phyloP scores from a whole-genome alignment of 2,888 invertebrate genomes.

The Rhynchonema sp. region DNA sequence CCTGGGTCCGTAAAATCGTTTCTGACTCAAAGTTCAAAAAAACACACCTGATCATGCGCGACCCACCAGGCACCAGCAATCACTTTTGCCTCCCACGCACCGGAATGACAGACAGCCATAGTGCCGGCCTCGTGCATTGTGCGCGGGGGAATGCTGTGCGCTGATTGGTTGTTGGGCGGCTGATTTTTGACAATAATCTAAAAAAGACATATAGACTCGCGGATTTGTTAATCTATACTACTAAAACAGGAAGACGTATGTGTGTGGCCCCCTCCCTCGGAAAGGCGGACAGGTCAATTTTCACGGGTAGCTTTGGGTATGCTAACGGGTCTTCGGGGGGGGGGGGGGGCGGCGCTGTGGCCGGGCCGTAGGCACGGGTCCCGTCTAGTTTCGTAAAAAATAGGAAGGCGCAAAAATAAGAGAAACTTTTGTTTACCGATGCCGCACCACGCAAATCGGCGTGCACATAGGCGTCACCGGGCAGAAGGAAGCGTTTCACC shows the following conservation, averaged over 20 bases:
- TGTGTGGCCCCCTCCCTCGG: too few relatives aligned
- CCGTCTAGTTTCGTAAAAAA: conserved; percentile 7
- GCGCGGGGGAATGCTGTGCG: conserved; percentile 55
- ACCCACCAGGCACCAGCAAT: conserved; percentile 95
- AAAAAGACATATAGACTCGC: background rate
- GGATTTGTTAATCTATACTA: too few relatives aligned
- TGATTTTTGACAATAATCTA: background rate
- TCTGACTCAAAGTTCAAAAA: too few relatives aligned
- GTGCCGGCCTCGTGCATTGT: conserved; percentile 86
- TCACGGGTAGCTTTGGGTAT: too few relatives aligned
- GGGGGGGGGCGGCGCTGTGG: too few relatives aligned
- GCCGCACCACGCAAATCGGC: conserved; percentile 81
- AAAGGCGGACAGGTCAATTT: too few relatives aligned
- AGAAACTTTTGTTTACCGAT: conserved; percentile 57
- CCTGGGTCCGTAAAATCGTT: too few relatives aligned
- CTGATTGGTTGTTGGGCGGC: background rate
- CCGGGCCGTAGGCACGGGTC: too few relatives aligned
- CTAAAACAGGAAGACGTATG: too few relatives aligned
- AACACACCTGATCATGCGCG: conserved; percentile 50
- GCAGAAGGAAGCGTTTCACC: conserved; percentile 48
- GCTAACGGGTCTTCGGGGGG: too few relatives aligned
- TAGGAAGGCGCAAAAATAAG: background rate
- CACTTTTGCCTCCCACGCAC: conserved; percentile 95
- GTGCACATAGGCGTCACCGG: conserved; percentile 78
- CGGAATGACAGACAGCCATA: conserved; percentile 86